Percentiles rank a stretch among this genome's conserved stretches.
These are phyloP conservation scores for Pteropus rufus DNA, from an alignment of 2,797 vertebrate genomes.

Conservation along the genomic window DNA sequence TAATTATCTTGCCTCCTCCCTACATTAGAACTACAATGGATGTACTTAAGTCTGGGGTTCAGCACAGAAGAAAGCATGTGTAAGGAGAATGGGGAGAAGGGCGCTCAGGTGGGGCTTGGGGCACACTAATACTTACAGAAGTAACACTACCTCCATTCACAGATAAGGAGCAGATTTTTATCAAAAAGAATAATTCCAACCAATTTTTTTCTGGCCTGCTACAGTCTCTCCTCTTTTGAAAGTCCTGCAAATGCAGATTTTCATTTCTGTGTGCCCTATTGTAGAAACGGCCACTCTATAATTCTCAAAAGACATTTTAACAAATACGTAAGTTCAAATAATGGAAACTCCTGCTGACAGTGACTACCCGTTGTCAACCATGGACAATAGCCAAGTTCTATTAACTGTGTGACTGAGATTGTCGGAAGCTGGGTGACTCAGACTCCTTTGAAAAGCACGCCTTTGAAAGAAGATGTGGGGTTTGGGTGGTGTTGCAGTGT, in stretches of 20 bases:
- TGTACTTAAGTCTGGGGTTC: not conserved
- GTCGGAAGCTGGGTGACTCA: not conserved
- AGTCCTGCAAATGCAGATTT: not conserved
- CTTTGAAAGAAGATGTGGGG: not conserved
- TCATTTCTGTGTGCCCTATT: not conserved
- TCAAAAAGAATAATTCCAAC: not conserved
- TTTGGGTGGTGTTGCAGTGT: not conserved
- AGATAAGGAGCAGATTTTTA: not conserved
- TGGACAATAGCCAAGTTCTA: not conserved
- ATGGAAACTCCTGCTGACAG: not conserved
- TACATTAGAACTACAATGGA: not conserved
- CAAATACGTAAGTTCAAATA: not conserved
- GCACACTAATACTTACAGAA: not conserved
- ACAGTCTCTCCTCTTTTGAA: not conserved
- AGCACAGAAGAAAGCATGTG: not conserved
- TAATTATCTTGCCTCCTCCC: too few relatives aligned
- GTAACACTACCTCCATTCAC: not conserved
- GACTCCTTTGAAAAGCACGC: not conserved
- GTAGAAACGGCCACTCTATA: not conserved
- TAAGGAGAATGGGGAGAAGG: not conserved
- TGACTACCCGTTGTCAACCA: not conserved
- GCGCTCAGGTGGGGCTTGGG: not conserved
- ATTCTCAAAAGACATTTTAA: not conserved
- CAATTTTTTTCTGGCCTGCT: not conserved
- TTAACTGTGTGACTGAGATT: not conserved